phyloP scores from a whole-genome alignment of 1,140 invertebrate species.

The Drosophila nannoptera region DNA sequence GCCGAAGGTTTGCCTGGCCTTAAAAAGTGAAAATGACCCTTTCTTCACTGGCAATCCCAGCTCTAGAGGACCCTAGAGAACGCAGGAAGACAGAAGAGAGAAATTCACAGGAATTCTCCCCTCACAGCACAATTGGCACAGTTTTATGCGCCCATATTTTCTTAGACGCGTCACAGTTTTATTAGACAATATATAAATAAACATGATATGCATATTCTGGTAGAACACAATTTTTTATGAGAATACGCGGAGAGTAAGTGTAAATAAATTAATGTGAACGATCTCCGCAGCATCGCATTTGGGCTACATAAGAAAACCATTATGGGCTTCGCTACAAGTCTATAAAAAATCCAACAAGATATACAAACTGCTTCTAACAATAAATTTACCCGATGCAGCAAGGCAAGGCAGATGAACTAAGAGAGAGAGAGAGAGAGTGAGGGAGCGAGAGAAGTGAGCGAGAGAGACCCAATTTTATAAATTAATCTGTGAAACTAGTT shows the following conservation, averaged over 20 bases:
- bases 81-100: too few relatives aligned
- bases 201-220: too few relatives aligned
- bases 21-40: slow-evolving; percentile 51
- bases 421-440: slow-evolving; percentile 5
- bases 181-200: too few relatives aligned
- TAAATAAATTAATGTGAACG: neutral
- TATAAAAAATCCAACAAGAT: slow-evolving; percentile 37
- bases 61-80: too few relatives aligned
- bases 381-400: slow-evolving; percentile 28
- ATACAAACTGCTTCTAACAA: slow-evolving; percentile 45
- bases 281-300: slow-evolving; percentile 8
- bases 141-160: too few relatives aligned
- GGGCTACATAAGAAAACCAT: slow-evolving; percentile 34
- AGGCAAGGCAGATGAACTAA: neutral
- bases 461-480: slow-evolving; percentile 17
- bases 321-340: slow-evolving; percentile 37
- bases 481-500: slow-evolving; percentile 19
- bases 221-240: too few relatives aligned
- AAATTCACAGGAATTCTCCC: too few relatives aligned
- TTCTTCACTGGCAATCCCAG: slow-evolving; percentile 8
- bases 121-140: neutral
- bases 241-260: too few relatives aligned
- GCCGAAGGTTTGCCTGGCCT: slow-evolving; percentile 3
- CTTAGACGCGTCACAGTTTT: too few relatives aligned
- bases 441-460: neutral